Evolutionary conservation across 2,797 vertebrate genomes (phyloP).

Genomic region (Staurois parvus): DNA sequence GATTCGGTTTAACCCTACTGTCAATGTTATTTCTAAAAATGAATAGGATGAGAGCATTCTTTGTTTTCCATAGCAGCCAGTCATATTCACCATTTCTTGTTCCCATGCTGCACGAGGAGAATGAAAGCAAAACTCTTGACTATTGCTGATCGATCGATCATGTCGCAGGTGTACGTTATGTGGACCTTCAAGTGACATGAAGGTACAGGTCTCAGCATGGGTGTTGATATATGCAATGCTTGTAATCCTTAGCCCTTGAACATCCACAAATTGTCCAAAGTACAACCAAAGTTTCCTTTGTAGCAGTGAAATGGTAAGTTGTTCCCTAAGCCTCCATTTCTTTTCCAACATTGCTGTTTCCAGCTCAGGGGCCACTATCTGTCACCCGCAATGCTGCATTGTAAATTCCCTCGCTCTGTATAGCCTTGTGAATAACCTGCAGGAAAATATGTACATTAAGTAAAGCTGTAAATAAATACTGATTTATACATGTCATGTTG

Average conservation of each 20-base stretch:
- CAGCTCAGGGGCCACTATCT: conserved; percentile 73
- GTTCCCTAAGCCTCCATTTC: conserved; percentile 60
- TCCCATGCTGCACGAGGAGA: too few relatives aligned
- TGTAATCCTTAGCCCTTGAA: background rate
- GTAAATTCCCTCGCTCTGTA: conserved; percentile 88
- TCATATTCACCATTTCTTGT: too few relatives aligned
- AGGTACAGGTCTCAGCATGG: background rate
- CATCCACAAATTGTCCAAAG: background rate
- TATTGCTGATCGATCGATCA: too few relatives aligned
- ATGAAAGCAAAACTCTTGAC: too few relatives aligned
- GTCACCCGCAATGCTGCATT: conserved; percentile 77
- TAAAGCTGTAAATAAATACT: conserved; percentile 97
- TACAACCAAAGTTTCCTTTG: background rate
- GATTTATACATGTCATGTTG: conserved; percentile 83
- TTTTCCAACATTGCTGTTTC: conserved; percentile 74
- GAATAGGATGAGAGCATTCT: too few relatives aligned
- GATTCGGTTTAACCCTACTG: too few relatives aligned
- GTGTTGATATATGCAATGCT: background rate
- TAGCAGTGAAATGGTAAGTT: conserved; percentile 10
- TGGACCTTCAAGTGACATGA: background rate
- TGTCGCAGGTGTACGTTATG: background rate
- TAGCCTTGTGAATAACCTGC: conserved; percentile 92
- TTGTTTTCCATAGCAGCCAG: too few relatives aligned
- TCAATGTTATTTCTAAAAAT: too few relatives aligned
- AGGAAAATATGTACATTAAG: conserved; percentile 89